A percentile compares a stretch with the other conserved stretches of the same genome.
These are phyloP conservation scores for Salmo trutta DNA, from an alignment of 2,797 vertebrate species.

Conservation along the genomic window DNA sequence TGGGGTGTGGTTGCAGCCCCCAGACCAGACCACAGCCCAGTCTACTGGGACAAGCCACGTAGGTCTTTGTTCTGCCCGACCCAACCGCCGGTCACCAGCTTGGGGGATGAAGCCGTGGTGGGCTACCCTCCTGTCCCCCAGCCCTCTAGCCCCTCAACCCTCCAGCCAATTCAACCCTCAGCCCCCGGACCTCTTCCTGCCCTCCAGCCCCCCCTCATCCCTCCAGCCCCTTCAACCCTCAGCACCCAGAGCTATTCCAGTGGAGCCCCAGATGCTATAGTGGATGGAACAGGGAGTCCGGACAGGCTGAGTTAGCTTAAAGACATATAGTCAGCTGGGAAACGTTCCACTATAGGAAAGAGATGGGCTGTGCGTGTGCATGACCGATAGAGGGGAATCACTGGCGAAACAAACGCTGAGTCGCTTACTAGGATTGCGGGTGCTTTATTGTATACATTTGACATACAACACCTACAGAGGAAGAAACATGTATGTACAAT, in stretches of 20 bases:
- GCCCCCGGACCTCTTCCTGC: neutral
- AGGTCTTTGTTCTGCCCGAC: neutral
- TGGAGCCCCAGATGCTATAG: neutral
- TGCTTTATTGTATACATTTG: neutral
- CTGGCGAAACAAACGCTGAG: neutral
- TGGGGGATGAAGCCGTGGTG: neutral
- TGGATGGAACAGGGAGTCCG: neutral
- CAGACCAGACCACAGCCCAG: neutral
- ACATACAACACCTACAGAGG: neutral
- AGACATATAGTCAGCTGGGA: conserved; percentile 1
- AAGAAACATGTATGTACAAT: neutral
- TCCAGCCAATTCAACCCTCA: neutral
- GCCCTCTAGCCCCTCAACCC: neutral
- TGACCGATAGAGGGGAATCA: neutral
- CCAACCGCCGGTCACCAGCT: neutral
- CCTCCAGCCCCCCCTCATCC: neutral
- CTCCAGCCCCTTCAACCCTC: neutral
- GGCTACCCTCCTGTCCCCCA: neutral
- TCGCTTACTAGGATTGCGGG: neutral
- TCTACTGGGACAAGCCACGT: conserved; percentile 3
- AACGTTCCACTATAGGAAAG: neutral
- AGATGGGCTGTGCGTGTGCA: neutral
- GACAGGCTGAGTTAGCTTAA: neutral
- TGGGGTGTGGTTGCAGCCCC: neutral
- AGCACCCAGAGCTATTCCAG: neutral